Conservation (phyloP, 2,797 vertebrate genomes). For the Scarus forsteni region DNA sequence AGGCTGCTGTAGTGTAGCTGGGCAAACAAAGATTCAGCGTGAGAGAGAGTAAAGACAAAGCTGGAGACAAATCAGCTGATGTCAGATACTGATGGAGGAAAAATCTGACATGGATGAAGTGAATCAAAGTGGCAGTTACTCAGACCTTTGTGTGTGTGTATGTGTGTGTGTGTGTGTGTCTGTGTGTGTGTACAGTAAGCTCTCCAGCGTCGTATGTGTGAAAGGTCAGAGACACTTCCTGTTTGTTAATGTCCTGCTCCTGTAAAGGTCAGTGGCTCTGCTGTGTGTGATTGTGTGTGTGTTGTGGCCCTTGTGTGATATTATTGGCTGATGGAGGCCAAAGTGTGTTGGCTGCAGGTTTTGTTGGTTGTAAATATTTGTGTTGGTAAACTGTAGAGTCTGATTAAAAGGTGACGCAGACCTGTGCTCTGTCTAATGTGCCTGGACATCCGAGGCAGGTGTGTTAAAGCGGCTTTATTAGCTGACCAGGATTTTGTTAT, state of each 20-base stretch:
- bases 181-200: conserved; percentile 36
- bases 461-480: too few relatives aligned
- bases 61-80: too few relatives aligned
- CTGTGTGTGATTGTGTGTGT: conserved; percentile 35
- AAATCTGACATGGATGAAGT: too few relatives aligned
- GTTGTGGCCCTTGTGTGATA: background rate
- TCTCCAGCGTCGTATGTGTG: conserved; percentile 57
- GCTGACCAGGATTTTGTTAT: too few relatives aligned
- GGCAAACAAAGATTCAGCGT: too few relatives aligned
- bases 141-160: conserved; percentile 14
- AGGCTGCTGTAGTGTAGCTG: too few relatives aligned
- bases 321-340: background rate
- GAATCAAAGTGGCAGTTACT: background rate
- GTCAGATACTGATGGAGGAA: too few relatives aligned
- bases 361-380: background rate
- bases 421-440: too few relatives aligned
- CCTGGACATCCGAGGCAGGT: too few relatives aligned
- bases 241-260: conserved; percentile 74
- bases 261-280: conserved; percentile 69
- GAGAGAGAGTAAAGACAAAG: too few relatives aligned
- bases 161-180: conserved; percentile 31
- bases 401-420: too few relatives aligned
- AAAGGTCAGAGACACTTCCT: conserved; percentile 79
- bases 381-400: too few relatives aligned
- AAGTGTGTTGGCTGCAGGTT: background rate